Evolutionary conservation across 2,797 vertebrate species (phyloP).

Genomic region (Sebastes vulpes): DNA sequence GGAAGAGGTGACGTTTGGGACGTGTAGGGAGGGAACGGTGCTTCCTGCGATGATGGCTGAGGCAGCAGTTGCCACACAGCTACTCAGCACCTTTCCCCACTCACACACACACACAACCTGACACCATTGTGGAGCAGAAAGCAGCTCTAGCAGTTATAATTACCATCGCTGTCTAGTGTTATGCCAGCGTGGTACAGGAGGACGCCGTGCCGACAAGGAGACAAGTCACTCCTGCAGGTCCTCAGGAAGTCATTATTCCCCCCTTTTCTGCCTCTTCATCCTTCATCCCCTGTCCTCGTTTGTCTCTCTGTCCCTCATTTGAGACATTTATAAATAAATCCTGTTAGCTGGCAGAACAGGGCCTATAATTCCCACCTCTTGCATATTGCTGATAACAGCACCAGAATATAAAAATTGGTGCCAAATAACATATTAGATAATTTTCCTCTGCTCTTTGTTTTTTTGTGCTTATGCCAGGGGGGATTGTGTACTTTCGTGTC

Average conservation of each 20-base stretch:
- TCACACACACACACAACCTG: constrained; percentile 30
- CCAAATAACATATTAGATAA: constrained; percentile 45
- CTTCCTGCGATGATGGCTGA: constrained; percentile 31
- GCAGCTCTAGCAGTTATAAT: constrained; percentile 54
- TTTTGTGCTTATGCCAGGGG: constrained; percentile 2
- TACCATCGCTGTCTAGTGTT: constrained; percentile 48
- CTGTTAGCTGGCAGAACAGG: constrained; percentile 41
- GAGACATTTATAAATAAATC: constrained; percentile 65
- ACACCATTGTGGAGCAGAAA: constrained; percentile 34
- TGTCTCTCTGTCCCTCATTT: constrained; percentile 14
- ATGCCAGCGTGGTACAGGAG: constrained; percentile 30
- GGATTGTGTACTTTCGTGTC: constrained; percentile 14
- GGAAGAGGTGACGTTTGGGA: constrained; percentile 25
- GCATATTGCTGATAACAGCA: constrained; percentile 46
- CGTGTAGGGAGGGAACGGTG: constrained; percentile 3
- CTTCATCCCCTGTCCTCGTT: background rate
- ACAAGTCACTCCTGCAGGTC: constrained; percentile 50
- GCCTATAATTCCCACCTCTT: constrained; percentile 47
- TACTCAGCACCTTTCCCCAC: constrained; percentile 50
- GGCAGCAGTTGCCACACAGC: constrained; percentile 53
- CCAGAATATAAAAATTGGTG: constrained; percentile 13
- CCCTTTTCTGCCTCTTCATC: constrained; percentile 1
- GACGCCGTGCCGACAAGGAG: constrained; percentile 14
- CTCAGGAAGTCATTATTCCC: constrained; percentile 42
- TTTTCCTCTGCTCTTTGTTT: constrained; percentile 30